Evolutionary conservation across 37 sponge, comb jelly and placozoan species (phyloP), one percentile per base, ranked within the genome.

Genomic region (Eunapius fragilis): DNA sequence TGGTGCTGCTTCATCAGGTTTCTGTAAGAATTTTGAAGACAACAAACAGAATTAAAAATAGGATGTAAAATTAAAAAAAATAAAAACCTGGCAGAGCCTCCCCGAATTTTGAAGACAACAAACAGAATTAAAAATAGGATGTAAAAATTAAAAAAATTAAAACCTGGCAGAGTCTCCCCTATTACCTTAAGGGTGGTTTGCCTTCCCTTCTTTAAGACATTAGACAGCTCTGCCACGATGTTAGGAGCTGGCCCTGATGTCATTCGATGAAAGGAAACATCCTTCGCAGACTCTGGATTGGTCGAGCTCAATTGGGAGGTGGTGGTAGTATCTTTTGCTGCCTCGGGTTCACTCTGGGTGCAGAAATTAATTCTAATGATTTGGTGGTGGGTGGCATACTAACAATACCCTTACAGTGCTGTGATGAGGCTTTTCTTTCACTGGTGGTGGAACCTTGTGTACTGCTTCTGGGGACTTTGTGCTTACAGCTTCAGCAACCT

Each of bases 371-470:
- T 41, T n/a, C n/a, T n/a, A n/a, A n/a, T n/a, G n/a, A n/a, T n/a
- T n/a, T n/a, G n/a, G n/a, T n/a, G n/a, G n/a, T n/a, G n/a, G n/a
- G n/a, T n/a, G n/a, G n/a, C n/a, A n/a, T n/a, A n/a, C n/a, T n/a
- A n/a, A 41, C 3, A 41, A 41, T 41, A 9, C 41, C 41, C 58
- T 58, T 19, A 58, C 58, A 1, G 58, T 58, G 22, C 22, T 58
- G 58, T 58, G 22, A 11, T 33, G 72, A 34, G 81, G 90, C 73
- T 89, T 89, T 26, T 67, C 78, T 67, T 70, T 78, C 31, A 87
- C 83, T 9, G 68, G 31, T 5, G 83, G 88, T 3, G 88, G 83
- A 30, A 70, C 31, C 70, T 82, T 82, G 31, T 82, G 76, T 35
- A 5, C 23, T 2, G 26, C 24, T 32, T 88, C 88, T 28, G 80